Evolutionary conservation across 2,888 invertebrate species (phyloP).

Genomic region (Brachyopa scutellaris): DNA sequence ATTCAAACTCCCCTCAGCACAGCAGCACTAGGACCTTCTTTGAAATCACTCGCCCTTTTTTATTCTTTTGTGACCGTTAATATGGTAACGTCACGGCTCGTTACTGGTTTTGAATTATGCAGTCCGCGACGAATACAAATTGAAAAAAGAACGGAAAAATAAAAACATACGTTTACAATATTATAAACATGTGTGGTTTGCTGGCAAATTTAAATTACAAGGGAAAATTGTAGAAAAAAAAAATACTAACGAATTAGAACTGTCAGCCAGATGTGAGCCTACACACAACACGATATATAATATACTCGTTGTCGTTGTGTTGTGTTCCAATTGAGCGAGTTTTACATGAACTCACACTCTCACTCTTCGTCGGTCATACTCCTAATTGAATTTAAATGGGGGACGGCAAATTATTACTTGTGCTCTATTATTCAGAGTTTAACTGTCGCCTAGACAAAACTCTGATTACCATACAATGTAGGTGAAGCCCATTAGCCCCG

Average conservation of each 20-base stretch:
- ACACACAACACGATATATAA: too few relatives aligned
- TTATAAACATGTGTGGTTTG: slow-evolving; percentile 52
- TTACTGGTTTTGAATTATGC: slow-evolving; percentile 52
- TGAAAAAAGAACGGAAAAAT: slow-evolving; percentile 18
- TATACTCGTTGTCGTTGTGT: slow-evolving; percentile 23
- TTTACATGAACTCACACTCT: slow-evolving; percentile 33
- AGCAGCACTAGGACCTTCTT: slow-evolving; percentile 24
- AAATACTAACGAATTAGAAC: slow-evolving; percentile 42
- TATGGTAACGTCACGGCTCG: slow-evolving; percentile 60
- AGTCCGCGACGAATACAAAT: slow-evolving; percentile 12
- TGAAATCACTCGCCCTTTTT: slow-evolving; percentile 42
- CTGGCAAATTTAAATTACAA: slow-evolving; percentile 42
- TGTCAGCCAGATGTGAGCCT: slow-evolving; percentile 67
- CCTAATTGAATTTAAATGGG: slow-evolving; percentile 58
- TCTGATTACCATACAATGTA: slow-evolving; percentile 54
- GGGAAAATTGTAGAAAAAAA: slow-evolving; percentile 1
- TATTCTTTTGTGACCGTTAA: slow-evolving; percentile 44
- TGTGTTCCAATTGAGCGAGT: slow-evolving; percentile 54
- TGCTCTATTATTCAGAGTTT: slow-evolving; percentile 51
- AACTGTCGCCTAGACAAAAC: slow-evolving; percentile 29
- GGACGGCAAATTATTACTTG: slow-evolving; percentile 42
- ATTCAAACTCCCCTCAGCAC: slow-evolving; percentile 7
- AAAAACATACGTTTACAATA: slow-evolving; percentile 51
- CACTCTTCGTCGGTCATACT: slow-evolving; percentile 8
- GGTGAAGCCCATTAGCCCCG: slow-evolving; percentile 55